Base-by-base conservation (phyloP, 2,113 vertebrate species). In the Saguinus midas region DNA sequence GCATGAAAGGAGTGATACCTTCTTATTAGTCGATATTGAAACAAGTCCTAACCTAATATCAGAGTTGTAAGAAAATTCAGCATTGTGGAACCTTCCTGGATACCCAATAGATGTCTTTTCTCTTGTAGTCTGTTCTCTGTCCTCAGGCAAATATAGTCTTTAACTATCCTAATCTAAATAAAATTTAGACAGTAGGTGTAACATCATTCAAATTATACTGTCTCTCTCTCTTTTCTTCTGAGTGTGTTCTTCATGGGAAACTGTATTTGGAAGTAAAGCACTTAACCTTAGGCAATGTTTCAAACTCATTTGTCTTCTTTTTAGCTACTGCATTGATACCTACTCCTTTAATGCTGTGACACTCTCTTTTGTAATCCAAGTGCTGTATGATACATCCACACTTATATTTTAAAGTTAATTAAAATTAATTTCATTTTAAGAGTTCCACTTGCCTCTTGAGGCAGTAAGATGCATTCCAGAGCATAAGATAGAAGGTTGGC, bases 381-480 rank as follows among this genome's bases (percentile, higher is more conserved):
- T 85, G 57, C 72, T 78, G 8, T 25, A 25, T 89, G 73, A 78
- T 40, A 84, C 83, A 88, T 57, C 73, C 61, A 57, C 35, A 81
- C 50, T 87, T 93, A 78, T 3, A 75, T 91, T 91, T 96, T 50
- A 78, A 85, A 96, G 50, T 79, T 95, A 87, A 93, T 95, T 91
- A 88, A 95, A 94, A 82, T 89, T 82, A 93, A 93, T 95, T 94
- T 96, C 35, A 72, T 95, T 96, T 87, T 72, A 70, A 96, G 48
- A 89, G 37, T 55, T n/a, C 86, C 40, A 18, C 82, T 97, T 81
- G 66, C 45, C 45, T 94, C 50, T 94, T n/a, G 35, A 96, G 90
- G 73, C 97, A 94, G 84, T 81, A 75, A 32, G 66, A 48, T 73
- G 66, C 40, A 61, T 91, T 27, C 21, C 35, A 57, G 40, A 81